Base-by-base conservation (phyloP, 2,888 invertebrate species). In the Bruchidius siliquastri region DNA sequence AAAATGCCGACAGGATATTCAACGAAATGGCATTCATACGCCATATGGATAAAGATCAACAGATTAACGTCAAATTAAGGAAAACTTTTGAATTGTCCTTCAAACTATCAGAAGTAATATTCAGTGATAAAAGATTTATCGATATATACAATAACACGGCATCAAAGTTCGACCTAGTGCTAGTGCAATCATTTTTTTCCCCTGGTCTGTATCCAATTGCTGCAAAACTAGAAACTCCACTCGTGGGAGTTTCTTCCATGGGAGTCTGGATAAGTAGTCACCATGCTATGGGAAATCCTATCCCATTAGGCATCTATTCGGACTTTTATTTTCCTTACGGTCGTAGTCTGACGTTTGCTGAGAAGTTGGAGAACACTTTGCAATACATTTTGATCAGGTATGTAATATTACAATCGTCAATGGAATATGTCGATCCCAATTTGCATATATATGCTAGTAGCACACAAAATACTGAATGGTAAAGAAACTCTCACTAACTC, bases 311-410 rank as follows among this genome's bases (percentile, higher is more conserved):
- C 6, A 21, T 82, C 13, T 80, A 81, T 72, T 82, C 83, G 0
- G 84, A 84, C 71, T 79, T 82, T 77, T 78, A 82, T 72, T 73
- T 84, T 21, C 79, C 78, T 22, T 81, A 81, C 69, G 76, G 81
- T 67, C 81, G 82, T 68, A 72, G 76, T 2, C 78, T 88, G 74
- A 88, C 84, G 20, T 81, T 87, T 67, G 87, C 87, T 49, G 85
- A 87, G 76, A 77, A 84, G 71, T 72, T 83, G 1, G 78, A 78
- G 72, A 83, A 81, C 72, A 79, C 79, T 4, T 71, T 80, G 2
- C 83, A 82, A 74, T 79, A 80, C 67, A n/a, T 84, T 20, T 82
- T 81, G 79, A 73, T 2, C 26, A 77, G 82, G 71, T 76, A 77
- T 22, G 68, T 49, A 49, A 26, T n/a, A n/a, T n/a, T n/a, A n/a